A percentile compares a stretch with the other conserved stretches of the same genome.
Evolutionary conservation across 1,140 invertebrate species (phyloP).

Genomic region (Cylas formicarius): DNA sequence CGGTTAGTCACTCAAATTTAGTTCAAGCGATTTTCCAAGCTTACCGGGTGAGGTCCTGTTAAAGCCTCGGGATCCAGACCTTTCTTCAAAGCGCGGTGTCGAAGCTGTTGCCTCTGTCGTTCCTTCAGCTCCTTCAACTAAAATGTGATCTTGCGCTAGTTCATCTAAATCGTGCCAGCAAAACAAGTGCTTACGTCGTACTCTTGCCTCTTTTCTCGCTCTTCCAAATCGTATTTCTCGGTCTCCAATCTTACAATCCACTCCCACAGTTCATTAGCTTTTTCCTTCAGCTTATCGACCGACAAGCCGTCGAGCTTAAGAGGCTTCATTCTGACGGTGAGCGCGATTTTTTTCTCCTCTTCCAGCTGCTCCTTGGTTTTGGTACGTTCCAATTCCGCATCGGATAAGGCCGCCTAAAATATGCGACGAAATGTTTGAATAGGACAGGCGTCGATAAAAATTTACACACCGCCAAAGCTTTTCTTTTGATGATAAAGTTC

Average conservation of each 20-base stretch:
- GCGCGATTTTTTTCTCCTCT: constrained; percentile 96
- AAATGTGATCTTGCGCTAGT: too few species aligned
- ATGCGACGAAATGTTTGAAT: not conserved
- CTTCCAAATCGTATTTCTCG: constrained; percentile 98
- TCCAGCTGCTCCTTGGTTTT: constrained; percentile 99
- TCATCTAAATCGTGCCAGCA: too few species aligned
- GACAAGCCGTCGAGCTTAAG: constrained; percentile 75
- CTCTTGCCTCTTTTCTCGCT: constrained; percentile 97
- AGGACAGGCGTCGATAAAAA: too few species aligned
- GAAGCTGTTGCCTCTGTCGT: constrained; percentile 94
- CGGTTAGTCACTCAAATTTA: not conserved
- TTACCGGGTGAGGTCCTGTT: constrained; percentile 92
- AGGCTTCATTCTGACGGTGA: constrained; percentile 92
- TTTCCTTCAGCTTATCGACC: constrained; percentile 74
- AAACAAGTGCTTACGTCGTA: constrained; percentile 99
- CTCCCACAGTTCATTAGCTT: constrained; percentile 92
- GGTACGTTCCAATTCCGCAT: constrained; percentile 86
- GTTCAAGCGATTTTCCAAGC: too few species aligned
- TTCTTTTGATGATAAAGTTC: constrained; percentile 74
- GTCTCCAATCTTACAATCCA: constrained; percentile 93
- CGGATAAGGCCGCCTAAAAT: constrained; percentile 61
- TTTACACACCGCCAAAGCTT: constrained; percentile 16
- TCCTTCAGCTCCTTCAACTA: constrained; percentile 97
- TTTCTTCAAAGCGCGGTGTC: constrained; percentile 93
- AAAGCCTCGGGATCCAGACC: constrained; percentile 92